Conservation (phyloP, 2,797 vertebrate species). For the Pantherophis vulpinus region DNA sequence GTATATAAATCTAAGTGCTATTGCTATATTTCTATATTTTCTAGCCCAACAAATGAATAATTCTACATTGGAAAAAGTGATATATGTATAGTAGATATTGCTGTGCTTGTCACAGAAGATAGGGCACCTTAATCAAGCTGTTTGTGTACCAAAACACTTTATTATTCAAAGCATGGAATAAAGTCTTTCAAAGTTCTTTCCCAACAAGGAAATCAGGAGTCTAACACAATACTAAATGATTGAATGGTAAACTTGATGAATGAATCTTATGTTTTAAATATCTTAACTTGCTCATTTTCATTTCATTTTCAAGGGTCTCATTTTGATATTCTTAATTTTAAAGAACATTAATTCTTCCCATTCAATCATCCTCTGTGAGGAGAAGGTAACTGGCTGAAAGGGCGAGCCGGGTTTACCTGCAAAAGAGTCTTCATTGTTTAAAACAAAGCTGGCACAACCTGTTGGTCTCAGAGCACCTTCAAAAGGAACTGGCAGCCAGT, state of each 20-base stretch:
- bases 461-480: neutral
- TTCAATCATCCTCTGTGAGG: neutral
- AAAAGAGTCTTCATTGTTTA: neutral
- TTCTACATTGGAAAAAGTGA: neutral
- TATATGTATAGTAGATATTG: neutral
- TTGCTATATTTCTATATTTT: neutral
- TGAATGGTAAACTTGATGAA: neutral
- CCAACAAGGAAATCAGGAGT: neutral
- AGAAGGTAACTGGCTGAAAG: neutral
- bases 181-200: slow-evolving; percentile 17
- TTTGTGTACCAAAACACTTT: neutral
- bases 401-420: neutral
- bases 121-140: neutral
- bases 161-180: neutral
- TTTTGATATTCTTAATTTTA: neutral
- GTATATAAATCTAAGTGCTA: no score
- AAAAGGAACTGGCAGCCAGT: neutral
- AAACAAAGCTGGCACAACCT: neutral
- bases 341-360: neutral
- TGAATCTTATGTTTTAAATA: neutral
- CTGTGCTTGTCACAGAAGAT: neutral
- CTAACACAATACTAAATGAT: neutral
- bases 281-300: neutral
- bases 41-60: neutral
- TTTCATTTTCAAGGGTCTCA: neutral